phyloP scores from a whole-genome alignment of 2,797 vertebrate species.

The Carcharodon carcharias region DNA sequence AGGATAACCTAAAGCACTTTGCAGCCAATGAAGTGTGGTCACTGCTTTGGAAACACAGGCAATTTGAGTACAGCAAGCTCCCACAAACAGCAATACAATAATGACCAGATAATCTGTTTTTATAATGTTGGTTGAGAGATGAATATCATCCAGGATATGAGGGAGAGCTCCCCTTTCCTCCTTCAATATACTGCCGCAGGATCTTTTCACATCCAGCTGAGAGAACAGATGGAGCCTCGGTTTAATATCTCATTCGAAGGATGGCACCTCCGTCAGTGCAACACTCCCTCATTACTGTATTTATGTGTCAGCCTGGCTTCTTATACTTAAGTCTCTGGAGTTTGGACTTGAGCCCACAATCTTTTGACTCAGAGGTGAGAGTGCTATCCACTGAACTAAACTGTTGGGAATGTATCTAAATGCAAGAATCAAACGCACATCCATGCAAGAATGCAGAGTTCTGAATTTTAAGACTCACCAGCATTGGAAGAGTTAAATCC shows the following conservation, averaged over 20 bases:
- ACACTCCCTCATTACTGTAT: background rate
- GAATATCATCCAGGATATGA: background rate
- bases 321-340: background rate
- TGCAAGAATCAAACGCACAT: background rate
- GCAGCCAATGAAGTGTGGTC: too few relatives aligned
- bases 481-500: slow-evolving; percentile 27
- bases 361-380: background rate
- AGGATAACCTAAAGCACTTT: too few relatives aligned
- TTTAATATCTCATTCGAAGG: background rate
- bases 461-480: background rate
- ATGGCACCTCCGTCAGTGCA: background rate
- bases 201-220: background rate
- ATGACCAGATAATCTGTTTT: background rate
- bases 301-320: background rate
- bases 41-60: too few relatives aligned
- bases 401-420: background rate
- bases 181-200: background rate
- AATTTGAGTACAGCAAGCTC: background rate
- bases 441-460: background rate
- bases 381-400: background rate
- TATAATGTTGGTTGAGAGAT: background rate
- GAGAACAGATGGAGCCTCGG: background rate
- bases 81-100: background rate
- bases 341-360: background rate
- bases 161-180: background rate